Evolutionary conservation across 2,113 vertebrate species (phyloP), one percentile per base, ranked within the genome.

Genomic region (Channa maculata): DNA sequence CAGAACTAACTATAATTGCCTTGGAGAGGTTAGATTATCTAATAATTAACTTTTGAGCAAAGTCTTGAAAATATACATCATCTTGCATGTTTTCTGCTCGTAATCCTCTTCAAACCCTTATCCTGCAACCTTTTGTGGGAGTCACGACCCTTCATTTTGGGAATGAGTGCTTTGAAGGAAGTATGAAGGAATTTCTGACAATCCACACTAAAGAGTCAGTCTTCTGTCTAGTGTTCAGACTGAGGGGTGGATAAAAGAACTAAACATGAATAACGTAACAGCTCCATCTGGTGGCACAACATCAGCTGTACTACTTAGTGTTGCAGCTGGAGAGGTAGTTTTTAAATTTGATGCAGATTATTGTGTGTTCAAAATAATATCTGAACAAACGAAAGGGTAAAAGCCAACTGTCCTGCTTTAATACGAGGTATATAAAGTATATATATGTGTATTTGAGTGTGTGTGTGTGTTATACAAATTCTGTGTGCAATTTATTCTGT

Each of bases 261-360:
- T 50, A 9, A 2, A 48, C 14, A 74, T 54, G 3, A 69, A 51
- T 77, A 57, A 64, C 15, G 15, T 51, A 49, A 76, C 70, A 77
- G 57, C 44, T 85, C 85, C 91, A 89, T 83, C 90, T 91, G 86
- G 89, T 93, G 93, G 86, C 60, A 0, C 1, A 65, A 15, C 10
- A 13, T 8, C n/a, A 34, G 49, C 6, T 66, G n/a, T 61, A 71
- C 91, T 24, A 82, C 15, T 7, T 10, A 39, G 37, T 44, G 44
- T 0, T 1, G 46, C 48, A 48, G 34, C 2, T 33, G 10, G 2
- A 45, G 50, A 33, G 8, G 3, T n/a, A 54, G 24, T 24, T 24
- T 24, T 24, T 24, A 24, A 24, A 24, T 24, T 24, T 24, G 46
- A 51, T 33, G 51, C 12, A 68, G n/a, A 63, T n/a, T 41, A 6